These are phyloP conservation scores for Euplagia quadripunctaria DNA, from an alignment of 2,888 invertebrate species.

Conservation along the genomic window DNA sequence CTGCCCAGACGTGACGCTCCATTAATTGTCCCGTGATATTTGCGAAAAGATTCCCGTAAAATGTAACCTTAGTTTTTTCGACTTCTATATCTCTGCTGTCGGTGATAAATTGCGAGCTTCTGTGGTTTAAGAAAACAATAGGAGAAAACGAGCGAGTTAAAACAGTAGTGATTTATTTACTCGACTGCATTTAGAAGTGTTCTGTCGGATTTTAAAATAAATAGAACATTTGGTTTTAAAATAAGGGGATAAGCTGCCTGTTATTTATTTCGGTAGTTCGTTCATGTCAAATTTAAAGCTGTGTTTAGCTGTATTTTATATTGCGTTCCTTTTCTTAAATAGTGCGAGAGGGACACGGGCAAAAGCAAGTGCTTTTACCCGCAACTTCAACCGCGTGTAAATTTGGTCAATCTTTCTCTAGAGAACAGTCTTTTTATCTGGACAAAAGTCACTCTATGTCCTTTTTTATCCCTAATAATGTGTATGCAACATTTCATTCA, in stretches of 20 bases:
- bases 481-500: no score
- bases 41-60: slow-evolving; percentile 42
- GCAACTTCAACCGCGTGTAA: no score
- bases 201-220: slow-evolving; percentile 40
- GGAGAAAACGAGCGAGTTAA: slow-evolving; percentile 40
- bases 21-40: slow-evolving; percentile 49
- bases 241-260: background rate
- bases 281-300: background rate
- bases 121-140: slow-evolving; percentile 38
- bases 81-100: slow-evolving; percentile 42
- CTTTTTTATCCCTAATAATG: no score
- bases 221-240: slow-evolving; percentile 17
- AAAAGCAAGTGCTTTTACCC: no score
- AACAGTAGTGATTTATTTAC: slow-evolving; percentile 51
- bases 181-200: slow-evolving; percentile 34
- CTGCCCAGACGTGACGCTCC: slow-evolving; percentile 20
- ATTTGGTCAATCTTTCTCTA: no score
- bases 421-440: no score
- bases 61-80: slow-evolving; percentile 50
- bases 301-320: background rate
- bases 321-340: background rate
- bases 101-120: slow-evolving; percentile 48
- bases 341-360: no score
- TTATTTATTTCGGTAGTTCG: background rate
- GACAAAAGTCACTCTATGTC: no score